Base-by-base conservation (phyloP, 1,140 invertebrate genomes). In the Octopus sinensis region DNA sequence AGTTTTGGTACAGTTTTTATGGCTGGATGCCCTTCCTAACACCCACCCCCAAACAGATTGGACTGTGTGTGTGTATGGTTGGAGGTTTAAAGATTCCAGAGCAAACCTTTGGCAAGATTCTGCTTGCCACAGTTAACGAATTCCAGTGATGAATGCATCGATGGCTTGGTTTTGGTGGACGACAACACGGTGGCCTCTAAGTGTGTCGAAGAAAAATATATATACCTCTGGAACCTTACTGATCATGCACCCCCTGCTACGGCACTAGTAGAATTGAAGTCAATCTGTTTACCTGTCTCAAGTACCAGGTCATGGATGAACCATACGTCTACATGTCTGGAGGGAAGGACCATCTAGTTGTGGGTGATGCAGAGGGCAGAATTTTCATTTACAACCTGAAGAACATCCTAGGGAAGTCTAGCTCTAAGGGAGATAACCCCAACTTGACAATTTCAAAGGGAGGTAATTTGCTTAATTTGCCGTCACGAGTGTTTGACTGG, bases 341-440 rank as follows among this genome's bases (percentile, higher is more conserved):
- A 87, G 71, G 81, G 83, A 76, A 62, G 56, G 17, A 62, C 56
- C 56, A 17, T 6, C 56, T 62, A 6, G 56, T 62, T 7, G 85
- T 84, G 84, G 92, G 92, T 4, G 91, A 92, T 86, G 91, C 92
- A 83, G 86, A 89, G 81, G 92, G 92, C 23, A 87, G 86, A 4
- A 81, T 92, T 1, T 92, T 91, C 88, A 81, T 92, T 76, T 92
- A 92, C 81, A 85, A 91, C 82, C 78, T 92, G 4, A 83, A 84
- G 68, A 76, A 82, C 12, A n/a, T 85, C 2, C 10, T 84, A 12
- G 80, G 83, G 23, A 79, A 87, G 13, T 81, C 17, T 62, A 17
- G 6, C 17, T 62, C 83, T n/a, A n/a, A n/a, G n/a, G n/a, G n/a
- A n/a, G n/a, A n/a, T n/a, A n/a, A n/a, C n/a, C n/a, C n/a, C n/a